Evolutionary conservation across 2,113 vertebrate genomes (phyloP), one percentile per base, ranked within the genome.

Genomic region (Pardalotus punctatus): DNA sequence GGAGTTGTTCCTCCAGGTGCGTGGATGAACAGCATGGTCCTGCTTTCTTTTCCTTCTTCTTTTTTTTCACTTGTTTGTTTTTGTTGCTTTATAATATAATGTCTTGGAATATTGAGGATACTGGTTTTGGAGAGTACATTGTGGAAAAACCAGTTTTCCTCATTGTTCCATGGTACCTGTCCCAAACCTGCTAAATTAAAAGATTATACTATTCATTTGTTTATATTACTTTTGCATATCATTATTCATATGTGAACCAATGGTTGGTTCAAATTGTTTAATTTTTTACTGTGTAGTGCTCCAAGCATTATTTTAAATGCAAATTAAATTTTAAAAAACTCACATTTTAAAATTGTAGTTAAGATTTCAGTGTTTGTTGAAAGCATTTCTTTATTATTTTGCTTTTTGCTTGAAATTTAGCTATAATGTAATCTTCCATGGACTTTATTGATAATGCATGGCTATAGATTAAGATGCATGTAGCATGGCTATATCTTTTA

Each of bases 1-100:
- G 98, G 99, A 98, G 98, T 99, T 98, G 98, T 99, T 97, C 98
- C 98, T 98, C 98, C 99, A 99, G 99, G 99, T 99, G 98, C 98
- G 99, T 99, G 98, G 98, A 97, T 96, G 97, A 97, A 95, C 96
- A 98, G 97, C 98, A 98, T 98, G 98, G 96, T 97, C 97, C 93
- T 96, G 94, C 97, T 97, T 98, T 91, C 53, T 95, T 97, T 93
- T 94, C 86, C 21, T 82, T 94, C 29, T 81, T 72, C 2, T 65
- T 62, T n/a, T 53, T 23, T 73, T 66, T 66, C 56, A 60, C n/a
- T 73, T 86, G 43, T 57, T 94, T 94, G 29, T 13, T n/a, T 56
- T 31, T 80, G 83, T 84, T 90, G 65, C 48, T 81, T 94, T 97
- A 79, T 91, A 92, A 56, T 84, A 88, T 91, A 92, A 56, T 84